Conservation (phyloP, 2,888 invertebrate genomes). For the Hipparchia semele region DNA sequence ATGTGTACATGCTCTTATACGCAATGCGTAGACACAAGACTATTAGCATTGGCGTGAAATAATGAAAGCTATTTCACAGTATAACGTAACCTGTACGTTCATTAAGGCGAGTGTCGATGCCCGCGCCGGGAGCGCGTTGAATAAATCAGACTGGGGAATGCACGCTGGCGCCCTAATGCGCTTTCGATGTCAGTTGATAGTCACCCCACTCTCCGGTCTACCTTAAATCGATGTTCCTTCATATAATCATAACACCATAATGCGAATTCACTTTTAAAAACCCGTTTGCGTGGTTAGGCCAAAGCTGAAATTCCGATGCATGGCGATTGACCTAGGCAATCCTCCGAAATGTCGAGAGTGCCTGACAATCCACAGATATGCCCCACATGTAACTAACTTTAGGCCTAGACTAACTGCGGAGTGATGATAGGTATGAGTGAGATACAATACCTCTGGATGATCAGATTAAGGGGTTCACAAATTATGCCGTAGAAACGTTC, state of each 20-base stretch:
- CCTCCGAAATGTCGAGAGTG: too few relatives aligned
- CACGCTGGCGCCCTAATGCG: conserved; percentile 76
- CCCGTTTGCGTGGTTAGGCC: not conserved
- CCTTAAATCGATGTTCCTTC: conserved; percentile 29
- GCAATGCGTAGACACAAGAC: conserved; percentile 55
- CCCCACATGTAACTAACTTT: too few relatives aligned
- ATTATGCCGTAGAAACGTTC: too few relatives aligned
- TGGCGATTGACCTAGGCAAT: not conserved
- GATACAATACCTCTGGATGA: too few relatives aligned
- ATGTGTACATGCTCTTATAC: conserved; percentile 34
- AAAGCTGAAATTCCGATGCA: not conserved
- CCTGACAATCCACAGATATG: too few relatives aligned
- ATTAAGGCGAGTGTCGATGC: conserved; percentile 70
- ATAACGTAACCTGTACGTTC: conserved; percentile 76
- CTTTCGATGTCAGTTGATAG: conserved; percentile 78
- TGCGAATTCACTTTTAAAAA: conserved; percentile 11
- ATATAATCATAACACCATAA: conserved; percentile 13
- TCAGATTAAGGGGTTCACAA: too few relatives aligned
- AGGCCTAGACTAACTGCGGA: too few relatives aligned
- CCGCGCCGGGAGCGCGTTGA: conserved; percentile 71
- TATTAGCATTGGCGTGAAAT: conserved; percentile 75
- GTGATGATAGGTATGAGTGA: too few relatives aligned
- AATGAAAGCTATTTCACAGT: conserved; percentile 73
- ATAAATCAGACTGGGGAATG: conserved; percentile 79
- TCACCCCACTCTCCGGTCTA: conserved; percentile 50